phyloP scores from a whole-genome alignment of 2,113 vertebrate species.

The Camelus bactrianus region DNA sequence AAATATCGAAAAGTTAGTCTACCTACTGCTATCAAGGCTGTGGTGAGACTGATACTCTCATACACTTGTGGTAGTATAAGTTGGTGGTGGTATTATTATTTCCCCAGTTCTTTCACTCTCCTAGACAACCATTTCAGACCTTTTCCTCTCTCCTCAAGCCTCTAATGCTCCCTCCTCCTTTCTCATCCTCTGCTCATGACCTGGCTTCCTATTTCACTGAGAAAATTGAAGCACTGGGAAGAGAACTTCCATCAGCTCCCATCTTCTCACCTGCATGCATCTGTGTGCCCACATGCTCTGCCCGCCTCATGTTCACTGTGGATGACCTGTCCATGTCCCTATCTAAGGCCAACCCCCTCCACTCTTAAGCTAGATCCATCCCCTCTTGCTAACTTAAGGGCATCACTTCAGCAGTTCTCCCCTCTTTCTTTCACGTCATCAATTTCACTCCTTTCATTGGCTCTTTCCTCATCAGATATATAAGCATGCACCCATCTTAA shows the following conservation, averaged over 20 bases:
- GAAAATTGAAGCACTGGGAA: not conserved
- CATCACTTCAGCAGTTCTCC: not conserved
- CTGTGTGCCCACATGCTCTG: not conserved
- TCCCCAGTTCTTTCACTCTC: not conserved
- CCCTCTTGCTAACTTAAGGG: not conserved
- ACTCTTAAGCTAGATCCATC: not conserved
- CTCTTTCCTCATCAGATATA: not conserved
- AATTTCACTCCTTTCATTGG: not conserved
- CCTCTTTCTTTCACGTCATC: not conserved
- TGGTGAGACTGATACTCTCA: not conserved
- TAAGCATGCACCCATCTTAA: constrained; percentile 27
- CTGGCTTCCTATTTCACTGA: constrained; percentile 48
- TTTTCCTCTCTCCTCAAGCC: not conserved
- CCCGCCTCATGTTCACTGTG: not conserved
- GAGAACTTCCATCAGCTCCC: not conserved
- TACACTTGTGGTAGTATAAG: not conserved
- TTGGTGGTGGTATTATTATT: not conserved
- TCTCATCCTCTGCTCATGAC: not conserved
- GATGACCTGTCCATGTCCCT: not conserved
- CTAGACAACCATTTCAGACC: not conserved
- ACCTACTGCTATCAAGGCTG: not conserved
- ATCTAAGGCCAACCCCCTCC: not conserved
- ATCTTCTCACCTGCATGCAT: not conserved
- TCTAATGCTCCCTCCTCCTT: constrained; percentile 19
- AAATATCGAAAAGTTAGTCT: constrained; percentile 51